Evolutionary conservation across 2,888 invertebrate species (phyloP), one percentile per base, ranked within the genome.

Genomic region (Gandaritis pyraliata): DNA sequence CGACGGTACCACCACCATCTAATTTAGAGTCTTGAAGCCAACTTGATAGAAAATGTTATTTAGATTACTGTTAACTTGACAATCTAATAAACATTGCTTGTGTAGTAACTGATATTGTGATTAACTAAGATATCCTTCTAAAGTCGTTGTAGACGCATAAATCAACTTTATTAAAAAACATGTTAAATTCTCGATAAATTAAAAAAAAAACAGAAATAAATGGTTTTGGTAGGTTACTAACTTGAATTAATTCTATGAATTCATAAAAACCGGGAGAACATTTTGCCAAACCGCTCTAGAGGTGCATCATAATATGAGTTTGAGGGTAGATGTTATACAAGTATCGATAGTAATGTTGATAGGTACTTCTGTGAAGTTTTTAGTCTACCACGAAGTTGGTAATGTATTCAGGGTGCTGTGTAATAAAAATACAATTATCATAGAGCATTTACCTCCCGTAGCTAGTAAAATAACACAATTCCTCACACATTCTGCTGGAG

Each of bases 21-120:
- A 73, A 75, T 78, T 76, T 69, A 66, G 66, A 64, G 68, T 73
- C 71, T 71, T 62, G 66, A 58, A 50, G 43, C 59, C 13, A 50
- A 47, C 47, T 38, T 55, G 43, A 52, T 49, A 48, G 46, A 41
- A 54, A 65, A 58, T 38, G 43, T 45, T 18, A 56, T 52, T 55
- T 23, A 50, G 46, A 45, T 49, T 39, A n/a, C 23, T 47, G 5
- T 4, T 23, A 15, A 29, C 36, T 49, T 13, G 39, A 58, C 10
- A 11, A 23, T 48, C 10, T 48, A 13, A 1, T 48, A 12, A 33
- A 15, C 7, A 7, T 41, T 13, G 1, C 41, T 13, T 15, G 2
- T 41, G 41, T 13, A 41, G 41, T 13, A 41, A 1, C 15, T 15
- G n/a, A n/a, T 39, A 15, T 15, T 41, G 8, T 15, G 10, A 41